Evolutionary conservation across 2,888 invertebrate species (phyloP), one percentile per base, ranked within the genome.

Genomic region (Eupsilia transversa): DNA sequence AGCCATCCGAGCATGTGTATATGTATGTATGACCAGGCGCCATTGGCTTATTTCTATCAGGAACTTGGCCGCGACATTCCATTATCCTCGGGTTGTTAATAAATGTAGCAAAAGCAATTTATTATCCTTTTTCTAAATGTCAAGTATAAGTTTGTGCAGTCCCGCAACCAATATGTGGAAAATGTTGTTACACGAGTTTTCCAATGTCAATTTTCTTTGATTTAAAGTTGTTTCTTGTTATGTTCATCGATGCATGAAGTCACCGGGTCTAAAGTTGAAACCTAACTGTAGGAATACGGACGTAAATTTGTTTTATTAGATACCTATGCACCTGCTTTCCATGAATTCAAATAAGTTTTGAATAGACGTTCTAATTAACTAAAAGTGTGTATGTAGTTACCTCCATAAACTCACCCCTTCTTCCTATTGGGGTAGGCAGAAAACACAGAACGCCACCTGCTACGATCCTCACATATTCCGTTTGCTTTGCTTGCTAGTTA

Each of bases 211-310:
- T 38, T 38, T 72, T 72, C 9, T 64, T n/a, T 46, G 30, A 54
- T 38, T 46, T 38, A 23, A 77, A 27, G 2, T 54, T 27, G 65
- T 30, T 46, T 61, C 52, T 56, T 33, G 20, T 43, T 66, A 33
- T 49, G 67, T 43, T 61, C 43, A 72, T 30, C 46, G 30, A 59
- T 38, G 61, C 33, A 57, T 64, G 65, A 65, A 59, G 17, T 43
- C 14, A 35, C 57, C 17, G 17, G 17, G n/a, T 52, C 27, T 52
- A 33, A 35, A 66, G 14, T 54, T 59, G 35, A 30, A 33, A 56
- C 20, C 52, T 23, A n/a, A 30, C 20, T 23, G n/a, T 73, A n/a
- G 30, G 23, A 33, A 38, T 20, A 33, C 2, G 14, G 23, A 46
- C 12, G 17, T 52, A 54, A 17, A 71, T 33, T 30, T 17, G 12